Evolutionary conservation across 2,113 vertebrate species (phyloP).

Genomic region (Rhynchomys soricoides): DNA sequence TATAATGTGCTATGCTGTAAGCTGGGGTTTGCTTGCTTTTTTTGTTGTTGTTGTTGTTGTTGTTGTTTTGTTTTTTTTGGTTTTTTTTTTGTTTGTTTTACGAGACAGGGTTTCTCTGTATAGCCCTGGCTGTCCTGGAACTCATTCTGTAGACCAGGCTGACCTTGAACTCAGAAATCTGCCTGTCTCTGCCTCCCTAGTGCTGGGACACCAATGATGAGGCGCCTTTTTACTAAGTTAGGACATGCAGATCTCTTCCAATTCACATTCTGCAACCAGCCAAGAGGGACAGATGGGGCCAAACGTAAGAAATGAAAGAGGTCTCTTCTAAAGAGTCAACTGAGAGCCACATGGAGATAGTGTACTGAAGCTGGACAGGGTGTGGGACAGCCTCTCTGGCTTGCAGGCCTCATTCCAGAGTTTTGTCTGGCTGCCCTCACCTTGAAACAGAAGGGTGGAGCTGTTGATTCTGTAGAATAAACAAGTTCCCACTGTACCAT

Average conservation of each 20-base stretch:
- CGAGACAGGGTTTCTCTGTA: no score
- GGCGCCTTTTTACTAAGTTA: neutral
- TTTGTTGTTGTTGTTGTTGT: no score
- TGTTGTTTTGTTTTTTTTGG: no score
- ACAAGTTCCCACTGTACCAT: neutral
- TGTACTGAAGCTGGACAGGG: neutral
- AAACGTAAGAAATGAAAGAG: slow-evolving; percentile 28
- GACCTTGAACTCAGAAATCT: no score
- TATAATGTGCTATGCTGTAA: slow-evolving; percentile 13
- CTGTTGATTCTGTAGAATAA: neutral
- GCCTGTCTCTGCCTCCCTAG: no score
- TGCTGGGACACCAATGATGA: neutral
- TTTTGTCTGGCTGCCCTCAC: neutral
- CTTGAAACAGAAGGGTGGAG: neutral
- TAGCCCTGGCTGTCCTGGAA: no score
- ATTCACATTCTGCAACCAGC: neutral
- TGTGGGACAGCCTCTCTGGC: neutral
- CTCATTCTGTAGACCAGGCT: no score
- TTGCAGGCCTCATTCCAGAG: neutral
- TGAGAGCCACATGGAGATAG: neutral
- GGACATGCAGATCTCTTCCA: neutral
- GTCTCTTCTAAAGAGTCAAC: neutral
- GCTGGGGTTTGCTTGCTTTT: slow-evolving; percentile 26
- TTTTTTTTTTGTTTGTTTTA: no score
- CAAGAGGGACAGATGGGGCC: neutral